A percentile compares a stretch with the other conserved stretches of the same genome.
Conservation (phyloP, 2,888 invertebrate genomes). For the Pherbina coryleti region DNA sequence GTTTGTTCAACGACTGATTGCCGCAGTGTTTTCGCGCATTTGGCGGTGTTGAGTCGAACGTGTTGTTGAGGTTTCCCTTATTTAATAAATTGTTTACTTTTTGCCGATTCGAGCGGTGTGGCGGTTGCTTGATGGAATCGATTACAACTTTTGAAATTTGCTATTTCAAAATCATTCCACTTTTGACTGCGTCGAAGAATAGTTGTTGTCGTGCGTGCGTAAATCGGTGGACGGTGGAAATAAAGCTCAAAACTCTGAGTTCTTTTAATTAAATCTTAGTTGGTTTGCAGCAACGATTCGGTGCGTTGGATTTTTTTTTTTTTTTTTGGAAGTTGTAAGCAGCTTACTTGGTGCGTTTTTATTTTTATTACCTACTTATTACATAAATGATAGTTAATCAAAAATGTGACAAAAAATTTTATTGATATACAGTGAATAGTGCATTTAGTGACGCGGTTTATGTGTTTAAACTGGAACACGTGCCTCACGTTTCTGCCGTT, state of each 20-base stretch:
- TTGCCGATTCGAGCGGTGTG: constrained; percentile 37
- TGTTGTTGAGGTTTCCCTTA: constrained; percentile 36
- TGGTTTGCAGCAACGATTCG: neutral
- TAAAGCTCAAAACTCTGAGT: neutral
- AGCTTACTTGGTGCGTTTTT: neutral
- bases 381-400: neutral
- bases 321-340: neutral
- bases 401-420: too few relatives aligned
- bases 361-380: neutral
- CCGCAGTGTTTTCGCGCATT: constrained; percentile 9
- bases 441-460: too few relatives aligned
- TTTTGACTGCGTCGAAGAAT: constrained; percentile 58
- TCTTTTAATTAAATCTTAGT: neutral
- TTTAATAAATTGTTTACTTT: constrained; percentile 44
- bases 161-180: constrained; percentile 52
- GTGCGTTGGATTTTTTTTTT: neutral
- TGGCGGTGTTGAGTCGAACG: constrained; percentile 48
- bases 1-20: neutral
- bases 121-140: constrained; percentile 34
- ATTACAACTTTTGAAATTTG: constrained; percentile 50
- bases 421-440: too few relatives aligned
- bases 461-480: too few relatives aligned
- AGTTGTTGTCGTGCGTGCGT: constrained; percentile 53
- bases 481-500: too few relatives aligned
- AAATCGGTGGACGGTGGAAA: neutral